phyloP scores from a whole-genome alignment of 2,797 vertebrate species.

The Fistularia commersonii region DNA sequence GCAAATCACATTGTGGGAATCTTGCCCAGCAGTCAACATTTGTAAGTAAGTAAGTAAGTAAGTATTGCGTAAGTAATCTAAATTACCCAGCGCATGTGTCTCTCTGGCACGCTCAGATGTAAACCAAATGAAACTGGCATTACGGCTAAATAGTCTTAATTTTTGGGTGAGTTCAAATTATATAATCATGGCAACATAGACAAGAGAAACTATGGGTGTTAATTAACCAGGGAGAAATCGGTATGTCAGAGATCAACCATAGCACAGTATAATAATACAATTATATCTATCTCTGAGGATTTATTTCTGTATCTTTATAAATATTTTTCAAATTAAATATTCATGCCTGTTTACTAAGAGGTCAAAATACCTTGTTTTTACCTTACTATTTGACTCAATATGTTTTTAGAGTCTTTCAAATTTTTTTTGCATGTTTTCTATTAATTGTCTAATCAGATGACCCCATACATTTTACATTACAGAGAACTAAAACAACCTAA shows the following conservation, averaged over 20 bases:
- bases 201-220: not conserved
- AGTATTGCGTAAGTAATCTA: not conserved
- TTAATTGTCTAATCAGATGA: no score
- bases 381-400: no score
- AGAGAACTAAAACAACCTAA: no score
- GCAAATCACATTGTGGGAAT: constrained; percentile 32
- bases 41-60: constrained; percentile 34
- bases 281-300: not conserved
- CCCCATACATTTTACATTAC: no score
- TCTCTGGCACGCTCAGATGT: not conserved
- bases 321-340: not conserved
- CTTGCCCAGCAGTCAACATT: constrained; percentile 36
- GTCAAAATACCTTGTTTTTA: no score
- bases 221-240: no score
- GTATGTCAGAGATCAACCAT: no score
- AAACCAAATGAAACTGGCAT: not conserved
- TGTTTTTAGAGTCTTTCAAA: no score
- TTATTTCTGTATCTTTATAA: not conserved
- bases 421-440: no score
- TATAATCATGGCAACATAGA: not conserved
- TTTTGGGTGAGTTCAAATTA: not conserved
- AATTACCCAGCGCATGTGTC: constrained; percentile 3
- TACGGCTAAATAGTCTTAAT: not conserved
- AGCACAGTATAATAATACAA: not conserved
- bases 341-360: not conserved